Evolutionary conservation across 2,113 vertebrate species (phyloP).

Genomic region (Sterrhoptilus dennistouni): DNA sequence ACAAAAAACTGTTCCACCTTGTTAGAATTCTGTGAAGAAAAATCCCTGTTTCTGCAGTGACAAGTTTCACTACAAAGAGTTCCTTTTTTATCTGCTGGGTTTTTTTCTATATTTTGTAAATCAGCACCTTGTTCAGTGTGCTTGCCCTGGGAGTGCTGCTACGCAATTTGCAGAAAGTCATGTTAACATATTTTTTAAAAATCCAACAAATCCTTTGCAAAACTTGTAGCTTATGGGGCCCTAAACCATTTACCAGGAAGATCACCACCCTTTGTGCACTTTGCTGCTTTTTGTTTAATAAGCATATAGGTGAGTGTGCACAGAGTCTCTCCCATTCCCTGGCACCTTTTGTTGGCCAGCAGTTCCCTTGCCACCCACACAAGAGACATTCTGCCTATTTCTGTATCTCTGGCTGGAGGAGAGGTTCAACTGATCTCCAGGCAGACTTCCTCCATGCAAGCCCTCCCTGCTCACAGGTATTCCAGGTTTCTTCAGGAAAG

Average conservation of each 20-base stretch:
- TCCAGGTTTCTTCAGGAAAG: not conserved
- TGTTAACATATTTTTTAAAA: not conserved
- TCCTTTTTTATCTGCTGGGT: not conserved
- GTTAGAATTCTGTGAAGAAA: not conserved
- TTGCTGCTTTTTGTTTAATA: not conserved
- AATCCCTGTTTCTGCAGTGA: not conserved
- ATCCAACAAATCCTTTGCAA: not conserved
- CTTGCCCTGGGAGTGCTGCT: not conserved
- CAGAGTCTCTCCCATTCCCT: not conserved
- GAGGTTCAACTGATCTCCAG: not conserved
- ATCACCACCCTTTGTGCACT: not conserved
- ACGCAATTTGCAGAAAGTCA: not conserved
- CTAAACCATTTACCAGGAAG: not conserved
- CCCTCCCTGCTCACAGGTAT: not conserved
- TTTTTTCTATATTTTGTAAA: not conserved
- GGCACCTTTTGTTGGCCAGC: not conserved
- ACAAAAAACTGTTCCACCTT: not conserved
- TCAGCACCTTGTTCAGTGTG: not conserved
- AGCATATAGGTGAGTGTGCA: not conserved
- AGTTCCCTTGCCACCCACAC: not conserved
- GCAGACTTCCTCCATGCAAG: not conserved
- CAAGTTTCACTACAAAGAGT: not conserved
- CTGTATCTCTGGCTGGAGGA: not conserved
- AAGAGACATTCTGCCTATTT: not conserved
- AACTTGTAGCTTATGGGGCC: not conserved